These are phyloP conservation scores for Orientallactaga sibirica DNA, from an alignment of 2,797 vertebrate species.

Conservation along the genomic window DNA sequence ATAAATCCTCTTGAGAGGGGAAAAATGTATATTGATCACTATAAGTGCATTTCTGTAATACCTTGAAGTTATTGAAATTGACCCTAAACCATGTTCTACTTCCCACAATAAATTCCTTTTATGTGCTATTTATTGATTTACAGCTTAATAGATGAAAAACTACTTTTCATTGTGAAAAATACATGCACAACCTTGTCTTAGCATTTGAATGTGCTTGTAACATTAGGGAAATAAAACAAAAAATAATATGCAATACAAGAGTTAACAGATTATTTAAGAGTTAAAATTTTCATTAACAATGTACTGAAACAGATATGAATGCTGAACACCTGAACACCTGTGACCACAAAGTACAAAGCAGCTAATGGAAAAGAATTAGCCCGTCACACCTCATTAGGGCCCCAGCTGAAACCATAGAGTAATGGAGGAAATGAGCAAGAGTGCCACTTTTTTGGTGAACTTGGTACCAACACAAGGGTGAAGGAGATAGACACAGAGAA, in stretches of 20 bases:
- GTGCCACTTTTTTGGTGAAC: no score
- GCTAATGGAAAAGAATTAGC: neutral
- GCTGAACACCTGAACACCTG: neutral
- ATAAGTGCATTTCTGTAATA: conserved; percentile 62
- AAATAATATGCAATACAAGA: neutral
- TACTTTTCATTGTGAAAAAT: conserved; percentile 45
- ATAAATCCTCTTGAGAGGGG: conserved; percentile 61
- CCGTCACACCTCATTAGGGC: no score
- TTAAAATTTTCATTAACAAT: conserved; percentile 15
- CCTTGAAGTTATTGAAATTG: conserved; percentile 64
- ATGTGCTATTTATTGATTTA: conserved; percentile 66
- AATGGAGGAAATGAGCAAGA: no score
- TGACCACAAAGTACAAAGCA: neutral
- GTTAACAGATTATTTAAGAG: neutral
- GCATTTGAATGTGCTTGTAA: conserved; percentile 28
- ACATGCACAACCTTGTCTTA: neutral
- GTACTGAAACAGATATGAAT: neutral
- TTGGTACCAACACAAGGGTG: no score
- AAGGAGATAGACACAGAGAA: no score
- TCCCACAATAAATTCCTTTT: conserved; percentile 53
- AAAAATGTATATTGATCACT: conserved; percentile 65
- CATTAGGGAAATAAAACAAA: conserved; percentile 25
- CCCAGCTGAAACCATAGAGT: no score
- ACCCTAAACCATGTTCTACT: conserved; percentile 61
- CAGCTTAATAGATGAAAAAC: conserved; percentile 52